Conservation (phyloP, 1,140 invertebrate species). For the Mya arenaria region DNA sequence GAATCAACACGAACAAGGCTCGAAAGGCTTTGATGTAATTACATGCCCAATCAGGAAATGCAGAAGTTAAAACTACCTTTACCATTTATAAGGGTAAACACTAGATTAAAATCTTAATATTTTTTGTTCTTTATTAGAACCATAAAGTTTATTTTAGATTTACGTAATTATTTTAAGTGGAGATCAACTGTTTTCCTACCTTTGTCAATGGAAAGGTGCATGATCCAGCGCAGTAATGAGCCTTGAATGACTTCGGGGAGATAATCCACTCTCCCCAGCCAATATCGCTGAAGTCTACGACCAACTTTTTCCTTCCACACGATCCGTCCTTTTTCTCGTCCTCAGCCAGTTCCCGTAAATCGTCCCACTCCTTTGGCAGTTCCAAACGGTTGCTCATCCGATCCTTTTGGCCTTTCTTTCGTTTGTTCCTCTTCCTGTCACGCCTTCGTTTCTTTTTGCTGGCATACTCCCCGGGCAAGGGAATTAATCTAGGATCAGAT, state of each 20-base stretch:
- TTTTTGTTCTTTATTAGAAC: too few relatives aligned
- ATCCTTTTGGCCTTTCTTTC: conserved; percentile 59
- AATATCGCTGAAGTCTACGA: conserved; percentile 97
- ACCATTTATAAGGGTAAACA: too few relatives aligned
- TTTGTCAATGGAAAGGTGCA: conserved; percentile 94
- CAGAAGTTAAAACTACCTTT: too few relatives aligned
- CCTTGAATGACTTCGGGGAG: conserved; percentile 96
- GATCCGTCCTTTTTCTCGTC: conserved; percentile 62
- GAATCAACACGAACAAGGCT: too few relatives aligned
- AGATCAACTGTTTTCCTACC: conserved; percentile 73
- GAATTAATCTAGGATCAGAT: conserved; percentile 64
- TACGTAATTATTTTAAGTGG: too few relatives aligned
- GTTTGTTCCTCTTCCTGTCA: conserved; percentile 59
- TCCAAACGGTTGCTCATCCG: conserved; percentile 58
- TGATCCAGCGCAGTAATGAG: conserved; percentile 96
- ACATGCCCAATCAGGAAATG: too few relatives aligned
- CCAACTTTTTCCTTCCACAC: conserved; percentile 76
- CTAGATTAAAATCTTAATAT: too few relatives aligned
- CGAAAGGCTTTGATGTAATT: too few relatives aligned
- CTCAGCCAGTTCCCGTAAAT: conserved; percentile 62
- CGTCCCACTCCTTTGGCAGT: conserved; percentile 72
- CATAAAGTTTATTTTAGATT: too few relatives aligned
- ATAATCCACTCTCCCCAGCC: conserved; percentile 99
- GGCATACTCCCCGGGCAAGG: conserved; percentile 64
- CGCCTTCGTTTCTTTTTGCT: conserved; percentile 29